Conservation (phyloP, 2,113 vertebrate genomes). For the Budorcas taxicolor region DNA sequence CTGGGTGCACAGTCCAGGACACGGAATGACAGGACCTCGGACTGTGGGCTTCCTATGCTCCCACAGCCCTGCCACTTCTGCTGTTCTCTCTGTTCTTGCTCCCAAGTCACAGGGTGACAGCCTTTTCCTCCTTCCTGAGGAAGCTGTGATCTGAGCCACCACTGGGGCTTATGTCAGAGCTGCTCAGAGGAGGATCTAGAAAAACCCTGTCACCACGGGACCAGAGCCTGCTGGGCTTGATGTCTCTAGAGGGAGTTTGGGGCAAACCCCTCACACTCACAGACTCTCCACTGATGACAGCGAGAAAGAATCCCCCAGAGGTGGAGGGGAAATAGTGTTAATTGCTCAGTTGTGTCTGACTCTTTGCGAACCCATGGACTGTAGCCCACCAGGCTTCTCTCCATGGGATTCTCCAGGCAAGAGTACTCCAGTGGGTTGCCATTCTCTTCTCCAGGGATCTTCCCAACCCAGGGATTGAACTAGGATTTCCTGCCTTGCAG, state of each 20-base stretch:
- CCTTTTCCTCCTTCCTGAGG: constrained; percentile 2
- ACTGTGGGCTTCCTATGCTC: not conserved
- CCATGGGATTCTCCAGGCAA: not conserved
- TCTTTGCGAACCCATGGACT: not conserved
- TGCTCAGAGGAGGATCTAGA: not conserved
- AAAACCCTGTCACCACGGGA: not conserved
- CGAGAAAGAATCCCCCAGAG: not conserved
- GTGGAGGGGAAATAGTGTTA: not conserved
- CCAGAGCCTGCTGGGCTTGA: not conserved
- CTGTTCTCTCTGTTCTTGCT: constrained; percentile 48
- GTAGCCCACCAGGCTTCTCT: not conserved
- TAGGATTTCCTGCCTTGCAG: not conserved
- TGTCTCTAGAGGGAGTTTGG: not conserved
- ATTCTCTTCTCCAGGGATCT: not conserved
- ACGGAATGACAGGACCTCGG: not conserved
- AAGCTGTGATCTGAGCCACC: constrained; percentile 12
- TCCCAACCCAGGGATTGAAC: not conserved
- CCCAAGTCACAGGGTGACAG: constrained; percentile 51
- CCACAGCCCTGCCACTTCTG: not conserved
- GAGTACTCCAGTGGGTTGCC: not conserved
- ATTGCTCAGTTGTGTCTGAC: not conserved
- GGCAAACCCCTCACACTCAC: not conserved
- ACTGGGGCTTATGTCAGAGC: not conserved
- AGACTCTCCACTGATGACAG: not conserved
- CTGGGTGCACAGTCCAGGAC: not conserved